Percentiles rank a stretch among this genome's conserved stretches.
Conservation (phyloP, 2,113 vertebrate genomes). For the Rhadina sibilatrix region DNA sequence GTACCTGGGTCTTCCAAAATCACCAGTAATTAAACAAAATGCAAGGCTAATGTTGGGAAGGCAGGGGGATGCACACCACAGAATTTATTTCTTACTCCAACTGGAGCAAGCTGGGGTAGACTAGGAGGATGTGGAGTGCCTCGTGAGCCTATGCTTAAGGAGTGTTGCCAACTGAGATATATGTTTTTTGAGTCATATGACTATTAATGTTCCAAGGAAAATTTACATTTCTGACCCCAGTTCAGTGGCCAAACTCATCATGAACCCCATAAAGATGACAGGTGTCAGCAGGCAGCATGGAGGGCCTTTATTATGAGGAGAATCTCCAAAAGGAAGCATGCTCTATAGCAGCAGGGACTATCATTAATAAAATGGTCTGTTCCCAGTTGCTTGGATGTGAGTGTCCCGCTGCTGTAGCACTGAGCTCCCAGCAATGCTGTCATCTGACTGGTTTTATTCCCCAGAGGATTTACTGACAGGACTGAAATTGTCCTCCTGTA, state of each 20-base stretch:
- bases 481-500: not conserved
- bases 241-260: not conserved
- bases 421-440: not conserved
- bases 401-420: not conserved
- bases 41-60: not conserved
- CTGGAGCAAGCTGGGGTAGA: not conserved
- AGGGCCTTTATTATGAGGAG: not conserved
- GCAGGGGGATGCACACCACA: fast-evolving
- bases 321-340: not conserved
- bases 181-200: not conserved
- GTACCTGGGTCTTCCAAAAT: not conserved
- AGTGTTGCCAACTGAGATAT: fast-evolving
- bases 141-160: not conserved
- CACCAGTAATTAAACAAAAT: not conserved
- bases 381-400: not conserved
- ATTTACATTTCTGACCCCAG: not conserved
- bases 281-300: not conserved
- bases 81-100: not conserved
- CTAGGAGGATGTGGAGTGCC: not conserved
- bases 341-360: not conserved
- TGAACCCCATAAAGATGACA: not conserved
- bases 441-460: not conserved
- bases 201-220: not conserved
- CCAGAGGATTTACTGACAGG: not conserved
- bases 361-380: not conserved